These are phyloP conservation scores for Ellobium chinense DNA, from an alignment of 2,888 invertebrate genomes.

Conservation along the genomic window DNA sequence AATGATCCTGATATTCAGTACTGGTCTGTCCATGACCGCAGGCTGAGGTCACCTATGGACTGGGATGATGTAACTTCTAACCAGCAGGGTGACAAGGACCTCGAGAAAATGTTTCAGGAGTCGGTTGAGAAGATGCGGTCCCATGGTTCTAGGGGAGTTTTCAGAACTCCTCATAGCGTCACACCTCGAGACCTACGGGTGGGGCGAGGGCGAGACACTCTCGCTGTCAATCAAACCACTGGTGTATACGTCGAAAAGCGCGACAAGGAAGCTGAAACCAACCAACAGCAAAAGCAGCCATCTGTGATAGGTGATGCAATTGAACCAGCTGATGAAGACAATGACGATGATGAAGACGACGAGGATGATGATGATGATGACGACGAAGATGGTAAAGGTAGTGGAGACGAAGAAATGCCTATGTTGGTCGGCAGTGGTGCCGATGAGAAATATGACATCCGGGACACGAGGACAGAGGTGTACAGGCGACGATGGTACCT, in stretches of 20 bases:
- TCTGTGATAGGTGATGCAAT: not conserved
- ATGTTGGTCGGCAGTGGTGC: not conserved
- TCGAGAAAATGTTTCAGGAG: too few relatives aligned
- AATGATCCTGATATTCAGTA: too few relatives aligned
- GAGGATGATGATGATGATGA: not conserved
- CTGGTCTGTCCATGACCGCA: too few relatives aligned
- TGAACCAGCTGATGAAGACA: not conserved
- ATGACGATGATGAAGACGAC: not conserved
- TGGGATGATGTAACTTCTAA: too few relatives aligned
- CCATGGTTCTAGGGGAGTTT: not conserved
- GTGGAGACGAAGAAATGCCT: not conserved
- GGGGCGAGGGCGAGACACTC: too few relatives aligned
- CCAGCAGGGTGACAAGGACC: too few relatives aligned
- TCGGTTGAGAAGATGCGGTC: too few relatives aligned
- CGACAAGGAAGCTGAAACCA: too few relatives aligned
- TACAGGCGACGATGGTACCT: constrained; percentile 57
- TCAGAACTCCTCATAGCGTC: not conserved
- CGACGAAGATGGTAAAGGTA: not conserved
- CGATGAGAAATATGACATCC: not conserved
- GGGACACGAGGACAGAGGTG: constrained; percentile 27
- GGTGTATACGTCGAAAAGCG: too few relatives aligned
- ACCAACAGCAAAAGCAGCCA: too few relatives aligned
- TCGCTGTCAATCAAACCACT: too few relatives aligned
- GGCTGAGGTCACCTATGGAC: too few relatives aligned
- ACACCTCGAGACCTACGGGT: not conserved